phyloP scores from a whole-genome alignment of 2,113 vertebrate species.

The Neodon shergylaensis region DNA sequence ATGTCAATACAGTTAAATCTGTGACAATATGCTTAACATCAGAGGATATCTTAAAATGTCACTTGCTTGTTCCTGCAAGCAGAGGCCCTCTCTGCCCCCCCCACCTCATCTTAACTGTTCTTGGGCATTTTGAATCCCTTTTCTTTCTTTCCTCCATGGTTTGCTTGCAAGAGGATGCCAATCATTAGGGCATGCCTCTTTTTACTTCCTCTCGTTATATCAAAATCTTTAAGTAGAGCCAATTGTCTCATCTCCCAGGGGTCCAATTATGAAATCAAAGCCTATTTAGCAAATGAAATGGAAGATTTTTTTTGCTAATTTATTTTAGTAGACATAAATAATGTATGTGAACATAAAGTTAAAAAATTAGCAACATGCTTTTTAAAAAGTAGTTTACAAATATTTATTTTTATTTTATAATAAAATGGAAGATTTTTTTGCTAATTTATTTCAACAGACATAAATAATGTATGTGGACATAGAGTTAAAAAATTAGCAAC shows the following conservation, averaged over 20 bases:
- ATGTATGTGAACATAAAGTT: background rate
- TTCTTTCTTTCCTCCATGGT: background rate
- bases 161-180: background rate
- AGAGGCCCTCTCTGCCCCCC: background rate
- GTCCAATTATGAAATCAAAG: constrained; percentile 20
- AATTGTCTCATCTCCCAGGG: background rate
- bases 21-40: background rate
- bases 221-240: background rate
- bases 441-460: constrained; percentile 42
- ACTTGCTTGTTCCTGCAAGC: background rate
- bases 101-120: background rate
- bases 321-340: background rate
- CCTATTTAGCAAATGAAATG: constrained; percentile 25
- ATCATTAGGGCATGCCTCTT: background rate
- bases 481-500: background rate
- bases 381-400: background rate
- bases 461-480: background rate
- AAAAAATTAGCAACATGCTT: constrained; percentile 11
- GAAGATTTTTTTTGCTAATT: constrained; percentile 43
- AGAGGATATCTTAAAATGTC: background rate
- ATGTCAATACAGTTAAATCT: background rate
- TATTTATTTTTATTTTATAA: background rate
- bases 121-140: background rate
- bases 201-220: background rate
- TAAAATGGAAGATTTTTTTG: constrained; percentile 12